Conservation (phyloP, 2,888 invertebrate species). For the Griposia aprilina region DNA sequence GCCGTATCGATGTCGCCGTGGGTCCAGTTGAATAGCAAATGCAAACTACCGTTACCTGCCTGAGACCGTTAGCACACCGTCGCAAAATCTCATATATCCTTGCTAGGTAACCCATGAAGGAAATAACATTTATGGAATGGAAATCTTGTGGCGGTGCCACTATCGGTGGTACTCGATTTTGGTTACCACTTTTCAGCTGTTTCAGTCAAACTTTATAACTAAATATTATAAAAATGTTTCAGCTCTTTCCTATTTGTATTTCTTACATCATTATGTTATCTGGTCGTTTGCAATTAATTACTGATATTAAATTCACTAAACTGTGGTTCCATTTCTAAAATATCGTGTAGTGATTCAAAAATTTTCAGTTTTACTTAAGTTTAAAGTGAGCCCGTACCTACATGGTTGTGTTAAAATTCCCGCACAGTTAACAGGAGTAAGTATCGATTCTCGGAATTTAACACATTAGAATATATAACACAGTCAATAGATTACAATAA, state of each 20-base stretch:
- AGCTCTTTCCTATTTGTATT: not conserved
- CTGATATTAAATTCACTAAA: not conserved
- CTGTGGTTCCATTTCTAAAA: not conserved
- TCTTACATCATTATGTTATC: not conserved
- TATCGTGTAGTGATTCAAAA: not conserved
- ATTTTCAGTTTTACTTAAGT: not conserved
- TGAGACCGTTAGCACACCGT: conserved; percentile 83
- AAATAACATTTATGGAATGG: conserved; percentile 27
- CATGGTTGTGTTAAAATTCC: not conserved
- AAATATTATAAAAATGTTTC: not conserved
- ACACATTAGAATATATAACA: not conserved
- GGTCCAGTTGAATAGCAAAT: conserved; percentile 85
- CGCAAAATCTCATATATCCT: conserved; percentile 79
- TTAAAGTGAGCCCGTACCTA: not conserved
- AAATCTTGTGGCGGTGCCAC: conserved; percentile 1
- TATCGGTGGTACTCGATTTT: not conserved
- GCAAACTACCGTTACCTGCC: conserved; percentile 83
- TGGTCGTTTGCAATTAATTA: not conserved
- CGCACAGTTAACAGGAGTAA: not conserved
- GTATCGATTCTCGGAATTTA: not conserved
- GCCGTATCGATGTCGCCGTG: conserved; percentile 79
- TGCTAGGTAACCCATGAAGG: conserved; percentile 56
- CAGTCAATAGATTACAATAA: not conserved
- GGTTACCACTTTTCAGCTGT: not conserved
- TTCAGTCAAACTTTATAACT: not conserved